Evolutionary conservation across 1,140 invertebrate genomes (phyloP).

Genomic region (Drosophila lini): DNA sequence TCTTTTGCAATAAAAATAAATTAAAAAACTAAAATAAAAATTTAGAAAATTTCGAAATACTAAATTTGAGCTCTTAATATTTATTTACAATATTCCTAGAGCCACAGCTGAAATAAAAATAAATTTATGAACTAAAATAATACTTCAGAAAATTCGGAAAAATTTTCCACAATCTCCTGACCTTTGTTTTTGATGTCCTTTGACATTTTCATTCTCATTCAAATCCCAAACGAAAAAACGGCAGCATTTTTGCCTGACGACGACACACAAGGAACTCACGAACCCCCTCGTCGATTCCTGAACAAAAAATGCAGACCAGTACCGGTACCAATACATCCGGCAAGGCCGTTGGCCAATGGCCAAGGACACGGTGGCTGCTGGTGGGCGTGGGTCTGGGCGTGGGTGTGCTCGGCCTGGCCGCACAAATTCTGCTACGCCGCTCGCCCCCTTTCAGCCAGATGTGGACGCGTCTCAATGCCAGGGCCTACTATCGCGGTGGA

Average conservation of each 20-base stretch:
- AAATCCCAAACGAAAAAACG: background rate
- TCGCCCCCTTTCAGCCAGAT: slow-evolving; percentile 7
- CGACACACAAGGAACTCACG: background rate
- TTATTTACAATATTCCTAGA: too few species aligned
- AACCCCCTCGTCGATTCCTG: background rate
- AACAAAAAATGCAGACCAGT: slow-evolving; percentile 9
- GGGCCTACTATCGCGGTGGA: slow-evolving; percentile 5
- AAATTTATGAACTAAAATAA: too few species aligned
- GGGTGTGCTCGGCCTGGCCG: slow-evolving; percentile 11
- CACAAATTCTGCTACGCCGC: background rate
- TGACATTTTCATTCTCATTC: background rate
- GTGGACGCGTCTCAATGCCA: background rate
- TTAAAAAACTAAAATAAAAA: too few species aligned
- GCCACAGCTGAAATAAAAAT: too few species aligned
- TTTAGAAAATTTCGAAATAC: too few species aligned
- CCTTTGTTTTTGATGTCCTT: background rate
- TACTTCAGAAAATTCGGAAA: too few species aligned
- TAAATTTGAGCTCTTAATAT: too few species aligned
- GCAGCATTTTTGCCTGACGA: background rate
- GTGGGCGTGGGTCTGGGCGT: slow-evolving; percentile 7
- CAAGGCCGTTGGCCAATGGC: background rate
- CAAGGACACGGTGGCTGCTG: slow-evolving; percentile 2
- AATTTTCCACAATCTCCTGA: background rate
- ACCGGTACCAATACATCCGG: background rate
- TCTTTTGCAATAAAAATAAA: too few species aligned